Percentiles rank a stretch among this genome's conserved stretches.
Conservation (phyloP, 2,888 invertebrate genomes). For the Tyria jacobaeae region DNA sequence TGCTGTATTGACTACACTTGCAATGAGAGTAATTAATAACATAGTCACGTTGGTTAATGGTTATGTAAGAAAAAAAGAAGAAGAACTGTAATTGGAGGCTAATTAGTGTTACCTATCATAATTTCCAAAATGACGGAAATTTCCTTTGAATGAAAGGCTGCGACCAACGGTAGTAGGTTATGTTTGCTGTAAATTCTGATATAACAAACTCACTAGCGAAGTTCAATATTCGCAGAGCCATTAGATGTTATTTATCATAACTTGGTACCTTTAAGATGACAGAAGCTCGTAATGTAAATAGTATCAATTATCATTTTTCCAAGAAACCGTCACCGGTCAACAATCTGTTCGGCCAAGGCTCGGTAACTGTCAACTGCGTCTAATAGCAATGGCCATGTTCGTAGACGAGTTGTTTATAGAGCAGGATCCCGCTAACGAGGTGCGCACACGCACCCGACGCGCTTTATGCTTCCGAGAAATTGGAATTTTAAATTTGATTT, state of each 20-base stretch:
- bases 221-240: neutral
- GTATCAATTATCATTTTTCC: constrained; percentile 10
- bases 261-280: neutral
- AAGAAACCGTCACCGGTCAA: constrained; percentile 26
- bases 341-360: constrained; percentile 46
- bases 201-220: neutral
- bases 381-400: constrained; percentile 4
- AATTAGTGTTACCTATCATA: too few relatives aligned
- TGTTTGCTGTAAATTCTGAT: neutral
- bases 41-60: too few relatives aligned
- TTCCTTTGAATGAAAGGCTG: too few relatives aligned
- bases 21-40: too few relatives aligned
- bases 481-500: constrained; percentile 11
- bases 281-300: neutral
- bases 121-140: neutral
- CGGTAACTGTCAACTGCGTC: constrained; percentile 59
- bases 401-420: constrained; percentile 38
- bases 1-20: too few relatives aligned
- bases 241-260: constrained; percentile 1
- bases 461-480: constrained; percentile 63
- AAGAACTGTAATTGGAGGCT: too few relatives aligned
- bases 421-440: constrained; percentile 80
- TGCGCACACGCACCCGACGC: constrained; percentile 68
- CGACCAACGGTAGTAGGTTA: neutral
- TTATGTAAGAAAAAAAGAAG: too few relatives aligned